Conservation (phyloP, 2,113 vertebrate genomes). For the Genyomyrus donnyi region DNA sequence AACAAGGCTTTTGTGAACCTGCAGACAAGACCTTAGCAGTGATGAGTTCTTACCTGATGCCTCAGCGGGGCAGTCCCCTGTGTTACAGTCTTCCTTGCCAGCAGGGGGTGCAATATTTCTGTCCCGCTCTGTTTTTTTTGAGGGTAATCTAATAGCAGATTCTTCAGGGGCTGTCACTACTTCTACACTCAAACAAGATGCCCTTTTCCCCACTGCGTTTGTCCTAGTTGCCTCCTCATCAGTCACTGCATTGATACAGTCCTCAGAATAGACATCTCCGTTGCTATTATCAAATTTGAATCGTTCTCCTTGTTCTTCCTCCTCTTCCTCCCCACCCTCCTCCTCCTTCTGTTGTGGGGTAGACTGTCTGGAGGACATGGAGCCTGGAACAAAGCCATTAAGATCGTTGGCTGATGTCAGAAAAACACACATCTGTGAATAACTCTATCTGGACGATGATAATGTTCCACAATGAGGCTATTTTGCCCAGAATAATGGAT, state of each 20-base stretch:
- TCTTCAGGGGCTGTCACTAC: slow-evolving; percentile 9
- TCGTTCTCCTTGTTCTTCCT: slow-evolving; percentile 51
- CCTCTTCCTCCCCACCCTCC: slow-evolving; percentile 42
- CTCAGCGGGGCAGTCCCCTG: not conserved
- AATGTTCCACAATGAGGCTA: not conserved
- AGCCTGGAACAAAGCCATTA: slow-evolving; percentile 35
- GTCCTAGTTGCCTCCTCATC: slow-evolving; percentile 10
- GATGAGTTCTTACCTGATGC: slow-evolving; percentile 30
- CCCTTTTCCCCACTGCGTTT: not conserved
- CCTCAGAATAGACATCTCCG: slow-evolving; percentile 28
- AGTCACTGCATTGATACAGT: not conserved
- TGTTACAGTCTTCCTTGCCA: slow-evolving; percentile 32
- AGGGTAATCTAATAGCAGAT: not conserved
- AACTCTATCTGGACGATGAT: not conserved
- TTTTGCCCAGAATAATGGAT: not conserved
- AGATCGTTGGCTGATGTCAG: not conserved
- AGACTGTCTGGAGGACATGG: slow-evolving; percentile 49
- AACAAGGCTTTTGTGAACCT: not conserved
- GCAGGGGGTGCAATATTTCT: slow-evolving; percentile 26
- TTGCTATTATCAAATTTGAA: slow-evolving; percentile 48
- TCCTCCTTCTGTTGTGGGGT: slow-evolving; percentile 48
- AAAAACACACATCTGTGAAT: not conserved
- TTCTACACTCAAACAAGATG: not conserved
- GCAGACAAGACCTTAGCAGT: not conserved
- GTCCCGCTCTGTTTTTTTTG: not conserved